Evolutionary conservation across 1,140 invertebrate species (phyloP).

Genomic region (Drosophila mayri): DNA sequence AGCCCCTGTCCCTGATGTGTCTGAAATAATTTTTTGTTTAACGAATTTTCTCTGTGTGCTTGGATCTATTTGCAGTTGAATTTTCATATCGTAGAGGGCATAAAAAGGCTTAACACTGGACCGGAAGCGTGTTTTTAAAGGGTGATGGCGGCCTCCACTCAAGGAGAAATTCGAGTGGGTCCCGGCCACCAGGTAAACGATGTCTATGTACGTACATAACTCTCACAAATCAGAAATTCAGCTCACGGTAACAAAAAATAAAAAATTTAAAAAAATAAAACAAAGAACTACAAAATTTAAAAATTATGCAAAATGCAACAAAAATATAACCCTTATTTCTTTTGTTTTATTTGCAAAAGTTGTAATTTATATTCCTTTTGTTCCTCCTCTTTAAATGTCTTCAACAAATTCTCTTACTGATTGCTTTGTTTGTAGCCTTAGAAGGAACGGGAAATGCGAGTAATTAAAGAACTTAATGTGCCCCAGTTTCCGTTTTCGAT

Average conservation of each 20-base stretch:
- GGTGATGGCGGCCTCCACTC: slow-evolving; percentile 89
- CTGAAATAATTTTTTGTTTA: slow-evolving; percentile 30
- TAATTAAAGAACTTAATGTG: slow-evolving; percentile 1
- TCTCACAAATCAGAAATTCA: slow-evolving; percentile 85
- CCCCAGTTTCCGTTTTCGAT: slow-evolving; percentile 20
- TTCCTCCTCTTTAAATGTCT: slow-evolving; percentile 32
- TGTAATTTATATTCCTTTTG: slow-evolving; percentile 38
- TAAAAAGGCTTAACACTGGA: slow-evolving; percentile 85
- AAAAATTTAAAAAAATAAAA: slow-evolving; percentile 53
- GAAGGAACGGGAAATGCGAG: slow-evolving; percentile 17
- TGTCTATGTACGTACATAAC: slow-evolving; percentile 87
- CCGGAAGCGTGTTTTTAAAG: slow-evolving; percentile 85
- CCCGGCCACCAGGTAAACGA: slow-evolving; percentile 95
- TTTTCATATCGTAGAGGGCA: slow-evolving; percentile 83
- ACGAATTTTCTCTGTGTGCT: slow-evolving; percentile 34
- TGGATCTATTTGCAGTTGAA: slow-evolving; percentile 73
- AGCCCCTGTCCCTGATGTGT: neutral
- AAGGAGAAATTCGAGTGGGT: slow-evolving; percentile 97
- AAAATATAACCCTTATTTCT: slow-evolving; percentile 24
- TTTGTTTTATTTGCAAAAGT: slow-evolving; percentile 35
- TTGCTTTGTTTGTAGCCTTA: slow-evolving; percentile 31
- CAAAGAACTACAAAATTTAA: slow-evolving; percentile 69
- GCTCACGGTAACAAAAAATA: slow-evolving; percentile 85
- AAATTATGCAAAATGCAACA: slow-evolving; percentile 44
- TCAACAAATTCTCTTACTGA: slow-evolving; percentile 28